These are phyloP conservation scores for Melitaea athalia DNA, from an alignment of 2,888 invertebrate genomes.

Conservation along the genomic window DNA sequence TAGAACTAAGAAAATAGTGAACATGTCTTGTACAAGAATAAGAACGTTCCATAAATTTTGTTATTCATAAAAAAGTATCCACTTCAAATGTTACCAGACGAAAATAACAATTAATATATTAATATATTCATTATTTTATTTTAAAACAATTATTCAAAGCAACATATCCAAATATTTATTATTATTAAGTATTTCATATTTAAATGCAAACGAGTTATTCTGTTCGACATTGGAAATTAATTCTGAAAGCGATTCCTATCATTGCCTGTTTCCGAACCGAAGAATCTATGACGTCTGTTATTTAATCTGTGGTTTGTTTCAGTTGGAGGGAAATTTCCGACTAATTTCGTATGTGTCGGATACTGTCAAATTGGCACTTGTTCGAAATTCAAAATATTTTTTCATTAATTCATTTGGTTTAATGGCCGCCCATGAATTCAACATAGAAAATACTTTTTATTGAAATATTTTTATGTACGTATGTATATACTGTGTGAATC, in stretches of 20 bases:
- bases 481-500: too few relatives aligned
- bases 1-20: too few relatives aligned
- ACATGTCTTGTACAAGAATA: too few relatives aligned
- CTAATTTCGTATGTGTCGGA: neutral
- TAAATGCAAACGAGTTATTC: neutral
- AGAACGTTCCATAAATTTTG: too few relatives aligned
- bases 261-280: slow-evolving; percentile 36
- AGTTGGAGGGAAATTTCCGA: neutral
- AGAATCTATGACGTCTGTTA: slow-evolving; percentile 5
- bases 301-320: slow-evolving; percentile 16
- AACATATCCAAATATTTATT: neutral
- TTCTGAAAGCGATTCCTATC: slow-evolving; percentile 30
- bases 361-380: neutral
- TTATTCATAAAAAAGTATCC: too few relatives aligned
- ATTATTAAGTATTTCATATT: neutral
- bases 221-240: slow-evolving; percentile 34
- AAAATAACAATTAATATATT: neutral
- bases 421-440: too few relatives aligned
- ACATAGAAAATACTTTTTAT: too few relatives aligned
- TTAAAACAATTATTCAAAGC: neutral
- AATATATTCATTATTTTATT: neutral
- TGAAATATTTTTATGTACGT: too few relatives aligned
- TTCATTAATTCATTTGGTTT: neutral
- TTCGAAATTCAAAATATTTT: neutral
- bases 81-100: too few relatives aligned